Evolutionary conservation across 2,888 invertebrate species (phyloP).

Genomic region (Agriopis leucophaearia): DNA sequence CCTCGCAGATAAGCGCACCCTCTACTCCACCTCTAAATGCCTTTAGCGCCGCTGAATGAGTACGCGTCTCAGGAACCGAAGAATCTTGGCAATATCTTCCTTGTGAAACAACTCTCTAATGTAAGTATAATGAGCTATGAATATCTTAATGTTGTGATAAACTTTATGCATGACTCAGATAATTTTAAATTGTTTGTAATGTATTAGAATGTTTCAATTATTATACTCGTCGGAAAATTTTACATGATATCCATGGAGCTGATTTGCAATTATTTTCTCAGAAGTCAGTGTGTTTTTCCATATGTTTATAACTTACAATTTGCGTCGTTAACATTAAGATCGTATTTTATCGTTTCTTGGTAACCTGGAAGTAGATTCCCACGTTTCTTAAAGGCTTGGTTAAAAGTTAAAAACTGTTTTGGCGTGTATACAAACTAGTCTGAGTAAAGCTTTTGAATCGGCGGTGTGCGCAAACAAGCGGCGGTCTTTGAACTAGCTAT

Average conservation of each 20-base stretch:
- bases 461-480: conserved; percentile 59
- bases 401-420: conserved; percentile 59
- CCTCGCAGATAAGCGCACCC: conserved; percentile 73
- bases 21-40: conserved; percentile 70
- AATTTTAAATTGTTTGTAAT: background rate
- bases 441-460: conserved; percentile 60
- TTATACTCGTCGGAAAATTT: background rate
- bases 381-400: conserved; percentile 46
- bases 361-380: conserved; percentile 47
- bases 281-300: background rate
- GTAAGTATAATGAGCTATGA: conserved; percentile 65
- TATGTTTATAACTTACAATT: conserved; percentile 17
- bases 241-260: background rate
- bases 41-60: conserved; percentile 69
- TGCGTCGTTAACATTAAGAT: conserved; percentile 26
- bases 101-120: conserved; percentile 56
- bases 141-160: conserved; percentile 55
- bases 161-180: conserved; percentile 41
- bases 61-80: conserved; percentile 61
- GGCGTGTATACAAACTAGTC: conserved; percentile 55
- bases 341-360: conserved; percentile 43
- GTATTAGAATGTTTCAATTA: background rate
- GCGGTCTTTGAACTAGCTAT: conserved; percentile 57
- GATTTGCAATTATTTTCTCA: background rate
- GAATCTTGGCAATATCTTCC: conserved; percentile 65